Evolutionary conservation across 92 coral and sea anemone genomes (phyloP), one percentile per base, ranked within the genome.

Genomic region (Siderastrea radians): DNA sequence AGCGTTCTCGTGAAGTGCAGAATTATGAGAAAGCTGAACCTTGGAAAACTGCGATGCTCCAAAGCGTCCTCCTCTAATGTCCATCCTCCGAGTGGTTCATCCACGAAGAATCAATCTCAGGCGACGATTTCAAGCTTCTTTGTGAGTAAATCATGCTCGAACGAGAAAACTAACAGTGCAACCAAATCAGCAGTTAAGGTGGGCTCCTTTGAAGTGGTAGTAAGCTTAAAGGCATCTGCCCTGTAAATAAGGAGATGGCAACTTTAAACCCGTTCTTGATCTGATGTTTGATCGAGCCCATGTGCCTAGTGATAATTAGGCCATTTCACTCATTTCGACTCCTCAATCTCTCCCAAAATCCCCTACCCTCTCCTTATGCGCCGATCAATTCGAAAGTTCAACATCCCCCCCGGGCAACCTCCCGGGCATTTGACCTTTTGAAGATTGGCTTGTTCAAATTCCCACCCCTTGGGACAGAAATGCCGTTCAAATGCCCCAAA

Each of bases 81-180:
- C 5, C 60, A 83, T 8, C 46, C 77, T 77, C 45, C 76, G 3
- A 73, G 66, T 26, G 6, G 54, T 10, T 5, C 74, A 73, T 74
- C 72, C 16, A 1, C 84, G n/a, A 91, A 66, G 54, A 51, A 43
- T 15, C 88, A 77, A 55, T 57, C 88, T 14, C 94, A 91, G 79
- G 88, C 94, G 17, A 87, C 88, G 4, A 91, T 91, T 77, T 91
- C 94, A 8, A 91, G 81, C 43, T 91, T 91, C 72, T 91, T 91
- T 77, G 51, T 53, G 14, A 79, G 79, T 4, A 87, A 72, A 78
- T 51, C 79, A 8, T 63, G 80, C 47, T 55, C 75, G 38, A 48
- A 57, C 8, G 43, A 16, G 13, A 15, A 57, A 14, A 69, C 15
- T 55, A 17, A 43, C 16, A 48, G 2, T 1, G 75, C 14, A 15